A percentile compares a stretch with the other conserved stretches of the same genome.
phyloP scores from a whole-genome alignment of 2,797 vertebrate genomes.

The Leuciscus waleckii region DNA sequence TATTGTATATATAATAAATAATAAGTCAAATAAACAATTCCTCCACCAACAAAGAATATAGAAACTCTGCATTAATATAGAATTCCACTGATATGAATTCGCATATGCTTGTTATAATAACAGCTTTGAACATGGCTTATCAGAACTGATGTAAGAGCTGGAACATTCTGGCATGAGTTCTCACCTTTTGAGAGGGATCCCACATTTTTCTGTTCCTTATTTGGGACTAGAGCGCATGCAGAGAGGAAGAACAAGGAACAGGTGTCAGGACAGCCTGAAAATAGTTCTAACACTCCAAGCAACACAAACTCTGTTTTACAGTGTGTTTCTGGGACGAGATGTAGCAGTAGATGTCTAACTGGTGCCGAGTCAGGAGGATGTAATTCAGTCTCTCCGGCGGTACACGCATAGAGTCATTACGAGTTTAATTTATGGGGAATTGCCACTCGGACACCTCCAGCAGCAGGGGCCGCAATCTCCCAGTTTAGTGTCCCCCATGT shows the following conservation, averaged over 20 bases:
- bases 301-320: not conserved
- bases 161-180: constrained; percentile 41
- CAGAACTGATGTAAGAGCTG: constrained; percentile 9
- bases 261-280: constrained; percentile 47
- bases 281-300: constrained; percentile 23
- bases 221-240: constrained; percentile 68
- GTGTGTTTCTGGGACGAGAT: constrained; percentile 27
- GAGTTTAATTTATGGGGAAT: constrained; percentile 75
- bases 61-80: not conserved
- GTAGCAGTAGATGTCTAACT: constrained; percentile 54
- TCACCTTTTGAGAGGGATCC: constrained; percentile 69
- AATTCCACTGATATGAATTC: not conserved
- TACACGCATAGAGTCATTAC: constrained; percentile 59
- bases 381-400: constrained; percentile 68
- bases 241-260: constrained; percentile 54
- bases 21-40: not conserved
- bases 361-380: constrained; percentile 77
- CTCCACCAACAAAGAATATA: not conserved
- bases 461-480: constrained; percentile 69
- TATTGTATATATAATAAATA: not conserved
- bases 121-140: not conserved
- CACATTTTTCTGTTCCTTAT: constrained; percentile 71
- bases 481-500: constrained; percentile 79
- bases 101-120: not conserved
- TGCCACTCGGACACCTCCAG: constrained; percentile 61